A percentile compares a stretch with the other conserved stretches of the same genome.
Evolutionary conservation across 2,888 invertebrate genomes (phyloP).

Genomic region (Nomada flava): DNA sequence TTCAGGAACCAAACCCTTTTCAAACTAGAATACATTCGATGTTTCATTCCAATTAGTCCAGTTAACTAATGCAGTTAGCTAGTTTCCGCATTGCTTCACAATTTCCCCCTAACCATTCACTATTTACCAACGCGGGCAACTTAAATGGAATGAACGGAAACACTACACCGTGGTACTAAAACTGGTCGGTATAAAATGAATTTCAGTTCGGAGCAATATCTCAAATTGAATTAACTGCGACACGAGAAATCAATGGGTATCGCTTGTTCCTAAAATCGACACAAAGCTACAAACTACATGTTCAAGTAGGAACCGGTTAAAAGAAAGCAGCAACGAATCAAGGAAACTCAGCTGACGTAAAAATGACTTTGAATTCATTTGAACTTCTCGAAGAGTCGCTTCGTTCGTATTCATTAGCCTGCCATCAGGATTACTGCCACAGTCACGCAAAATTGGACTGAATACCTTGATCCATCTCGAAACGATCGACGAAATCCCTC

Average conservation of each 20-base stretch:
- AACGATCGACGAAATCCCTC: neutral
- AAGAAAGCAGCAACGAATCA: no score
- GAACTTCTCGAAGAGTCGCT: no score
- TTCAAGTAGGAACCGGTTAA: no score
- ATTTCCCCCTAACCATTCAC: neutral
- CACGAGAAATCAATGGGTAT: no score
- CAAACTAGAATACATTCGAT: neutral
- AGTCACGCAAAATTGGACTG: neutral
- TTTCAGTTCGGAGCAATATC: neutral
- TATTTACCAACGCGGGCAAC: neutral
- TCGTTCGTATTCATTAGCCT: no score
- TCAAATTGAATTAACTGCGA: no score
- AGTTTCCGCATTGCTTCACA: slow-evolving; percentile 2
- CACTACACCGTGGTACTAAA: neutral
- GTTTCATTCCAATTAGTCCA: slow-evolving; percentile 3
- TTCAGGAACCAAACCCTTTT: neutral
- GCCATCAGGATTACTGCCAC: neutral
- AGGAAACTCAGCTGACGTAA: no score
- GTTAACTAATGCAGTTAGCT: neutral
- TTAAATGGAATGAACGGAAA: neutral
- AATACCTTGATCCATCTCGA: neutral
- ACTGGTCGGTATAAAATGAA: neutral
- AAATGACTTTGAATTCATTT: no score
- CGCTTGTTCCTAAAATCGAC: no score
- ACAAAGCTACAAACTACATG: no score